phyloP scores from a whole-genome alignment of 2,113 vertebrate genomes.

The Canis aureus region DNA sequence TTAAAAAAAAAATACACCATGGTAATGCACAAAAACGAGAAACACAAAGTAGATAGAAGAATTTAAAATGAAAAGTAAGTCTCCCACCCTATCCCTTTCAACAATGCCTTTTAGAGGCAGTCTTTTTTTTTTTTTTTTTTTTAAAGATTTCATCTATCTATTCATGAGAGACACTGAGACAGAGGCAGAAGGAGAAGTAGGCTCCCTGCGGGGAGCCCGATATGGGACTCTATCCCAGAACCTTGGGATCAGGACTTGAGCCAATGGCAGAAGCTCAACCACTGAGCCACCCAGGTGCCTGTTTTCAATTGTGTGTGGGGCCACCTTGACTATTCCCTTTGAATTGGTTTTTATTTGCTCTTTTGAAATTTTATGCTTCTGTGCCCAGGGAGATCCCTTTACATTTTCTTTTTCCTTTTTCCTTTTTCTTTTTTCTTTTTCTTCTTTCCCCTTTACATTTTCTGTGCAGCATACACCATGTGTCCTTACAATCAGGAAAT shows the following conservation, averaged over 20 bases:
- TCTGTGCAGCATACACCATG: neutral
- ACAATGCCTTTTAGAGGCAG: neutral
- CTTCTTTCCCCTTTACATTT: neutral
- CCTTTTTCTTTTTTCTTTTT: neutral
- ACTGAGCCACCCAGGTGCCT: too few relatives aligned
- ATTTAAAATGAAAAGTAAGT: neutral
- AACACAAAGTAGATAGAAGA: neutral
- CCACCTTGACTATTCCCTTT: neutral
- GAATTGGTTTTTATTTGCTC: neutral
- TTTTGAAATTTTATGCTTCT: neutral
- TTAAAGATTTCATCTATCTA: too few relatives aligned
- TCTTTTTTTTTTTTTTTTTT: neutral
- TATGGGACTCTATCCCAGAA: too few relatives aligned
- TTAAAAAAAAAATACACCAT: neutral
- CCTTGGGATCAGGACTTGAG: too few relatives aligned
- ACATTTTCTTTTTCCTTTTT: neutral
- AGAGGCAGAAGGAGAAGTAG: too few relatives aligned
- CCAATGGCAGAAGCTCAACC: too few relatives aligned
- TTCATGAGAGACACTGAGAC: too few relatives aligned
- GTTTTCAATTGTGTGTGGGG: neutral
- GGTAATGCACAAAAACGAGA: neutral
- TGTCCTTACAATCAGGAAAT: neutral
- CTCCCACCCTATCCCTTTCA: neutral
- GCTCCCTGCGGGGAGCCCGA: too few relatives aligned
- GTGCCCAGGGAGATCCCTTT: neutral